Conservation (phyloP, 2,888 invertebrate genomes). For the Lathronympha strigana region DNA sequence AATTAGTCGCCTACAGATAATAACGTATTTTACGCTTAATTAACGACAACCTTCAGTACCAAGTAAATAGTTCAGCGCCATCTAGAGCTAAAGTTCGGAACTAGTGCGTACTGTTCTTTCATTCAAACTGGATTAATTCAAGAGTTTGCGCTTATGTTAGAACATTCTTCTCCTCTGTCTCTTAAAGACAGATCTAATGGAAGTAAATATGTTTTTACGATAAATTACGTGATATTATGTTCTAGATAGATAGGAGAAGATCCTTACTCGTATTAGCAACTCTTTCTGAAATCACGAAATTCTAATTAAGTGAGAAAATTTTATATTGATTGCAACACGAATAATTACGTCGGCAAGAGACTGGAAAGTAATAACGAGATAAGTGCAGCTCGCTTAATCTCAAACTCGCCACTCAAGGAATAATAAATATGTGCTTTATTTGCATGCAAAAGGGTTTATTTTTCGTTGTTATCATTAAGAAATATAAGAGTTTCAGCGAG, state of each 20-base stretch:
- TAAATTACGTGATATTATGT: no score
- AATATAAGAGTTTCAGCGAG: slow-evolving; percentile 39
- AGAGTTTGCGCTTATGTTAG: no score
- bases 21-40: slow-evolving; percentile 43
- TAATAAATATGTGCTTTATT: slow-evolving; percentile 44
- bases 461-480: slow-evolving; percentile 23
- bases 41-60: slow-evolving; percentile 27
- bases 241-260: no score
- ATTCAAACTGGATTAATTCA: background rate
- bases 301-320: slow-evolving; percentile 16
- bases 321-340: slow-evolving; percentile 34
- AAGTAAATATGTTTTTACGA: no score
- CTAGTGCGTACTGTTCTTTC: background rate
- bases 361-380: slow-evolving; percentile 39
- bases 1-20: slow-evolving; percentile 57
- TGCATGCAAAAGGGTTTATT: background rate
- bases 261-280: background rate
- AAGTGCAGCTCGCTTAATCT: slow-evolving; percentile 25
- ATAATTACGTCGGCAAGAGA: slow-evolving; percentile 36
- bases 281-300: background rate
- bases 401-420: slow-evolving; percentile 42
- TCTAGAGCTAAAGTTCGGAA: background rate
- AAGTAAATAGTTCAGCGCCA: slow-evolving; percentile 18
- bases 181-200: no score
- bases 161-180: no score